Base-by-base conservation (phyloP, 2,797 vertebrate genomes). In the Lepus oiostolus region DNA sequence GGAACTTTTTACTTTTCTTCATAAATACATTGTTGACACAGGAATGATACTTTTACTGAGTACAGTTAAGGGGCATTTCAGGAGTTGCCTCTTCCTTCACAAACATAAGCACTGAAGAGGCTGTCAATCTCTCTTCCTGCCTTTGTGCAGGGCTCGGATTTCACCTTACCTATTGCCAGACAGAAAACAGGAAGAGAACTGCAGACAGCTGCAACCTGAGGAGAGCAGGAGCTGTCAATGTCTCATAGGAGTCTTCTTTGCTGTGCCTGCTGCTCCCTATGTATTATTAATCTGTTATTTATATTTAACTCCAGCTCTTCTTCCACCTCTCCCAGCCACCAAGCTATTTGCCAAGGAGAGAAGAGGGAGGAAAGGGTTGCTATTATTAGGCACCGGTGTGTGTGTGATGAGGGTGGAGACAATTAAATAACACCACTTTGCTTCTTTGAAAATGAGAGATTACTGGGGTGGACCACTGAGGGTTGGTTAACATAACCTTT, bases 271-370 rank as follows among this genome's bases (percentile, higher is more conserved):
- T 83, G 32, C 58, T 96, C n/a, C 62, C 74, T 60, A 97, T 97
- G 96, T 98, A 97, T 98, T 98, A 98, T 97, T 98, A 96, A 98
- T 97, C 81, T 97, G 88, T 94, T 94, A 97, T 97, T 98, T 97
- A 96, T 97, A 98, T 96, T 97, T 97, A 98, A 97, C 95, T 97
- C 77, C 28, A 94, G 70, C 95, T 96, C 92, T 93, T 82, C 97
- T 96, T 96, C 93, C 12, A 58, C 89, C 94, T 97, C 96, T 96
- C 85, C 75, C 85, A 97, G 96, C 88, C 96, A 97, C 87, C 88
- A 95, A 97, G 91, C 87, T 71, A 91, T 97, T 96, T 89, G 60
- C 77, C 87, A 97, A 72, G 77, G 94, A 97, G 38, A 88, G 95
- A 70, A 68, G 52, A 83, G 76, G 82, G 85, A 98, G 96, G 72